Conservation (phyloP, 2,797 vertebrate genomes). For the Chiloscyllium punctatum region DNA sequence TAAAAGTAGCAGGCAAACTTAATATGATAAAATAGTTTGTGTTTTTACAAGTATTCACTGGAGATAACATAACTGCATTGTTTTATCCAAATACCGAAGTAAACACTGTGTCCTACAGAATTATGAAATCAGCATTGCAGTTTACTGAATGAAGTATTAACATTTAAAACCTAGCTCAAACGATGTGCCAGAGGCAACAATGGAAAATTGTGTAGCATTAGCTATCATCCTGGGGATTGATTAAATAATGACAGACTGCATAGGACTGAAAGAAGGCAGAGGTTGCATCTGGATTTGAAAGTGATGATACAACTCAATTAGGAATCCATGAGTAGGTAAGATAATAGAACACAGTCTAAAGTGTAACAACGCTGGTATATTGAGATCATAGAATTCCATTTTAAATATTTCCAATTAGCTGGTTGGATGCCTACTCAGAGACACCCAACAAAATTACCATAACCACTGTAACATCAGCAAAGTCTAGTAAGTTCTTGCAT, state of each 20-base stretch:
- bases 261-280: neutral
- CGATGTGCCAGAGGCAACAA: neutral
- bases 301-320: neutral
- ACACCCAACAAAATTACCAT: neutral
- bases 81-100: neutral
- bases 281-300: neutral
- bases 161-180: neutral
- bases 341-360: neutral
- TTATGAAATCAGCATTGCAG: conserved; percentile 2
- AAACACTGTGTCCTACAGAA: neutral
- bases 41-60: neutral
- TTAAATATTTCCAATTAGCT: neutral
- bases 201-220: neutral
- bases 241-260: neutral
- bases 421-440: neutral
- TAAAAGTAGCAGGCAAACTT: neutral
- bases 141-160: neutral
- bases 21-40: neutral
- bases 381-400: neutral
- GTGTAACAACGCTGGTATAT: neutral
- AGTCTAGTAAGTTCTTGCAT: neutral
- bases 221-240: neutral
- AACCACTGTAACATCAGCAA: neutral
- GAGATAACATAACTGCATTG: neutral
- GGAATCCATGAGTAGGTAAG: neutral